Base-by-base conservation (phyloP, 1,140 invertebrate genomes). In the Caenorhabditis inopinata region DNA sequence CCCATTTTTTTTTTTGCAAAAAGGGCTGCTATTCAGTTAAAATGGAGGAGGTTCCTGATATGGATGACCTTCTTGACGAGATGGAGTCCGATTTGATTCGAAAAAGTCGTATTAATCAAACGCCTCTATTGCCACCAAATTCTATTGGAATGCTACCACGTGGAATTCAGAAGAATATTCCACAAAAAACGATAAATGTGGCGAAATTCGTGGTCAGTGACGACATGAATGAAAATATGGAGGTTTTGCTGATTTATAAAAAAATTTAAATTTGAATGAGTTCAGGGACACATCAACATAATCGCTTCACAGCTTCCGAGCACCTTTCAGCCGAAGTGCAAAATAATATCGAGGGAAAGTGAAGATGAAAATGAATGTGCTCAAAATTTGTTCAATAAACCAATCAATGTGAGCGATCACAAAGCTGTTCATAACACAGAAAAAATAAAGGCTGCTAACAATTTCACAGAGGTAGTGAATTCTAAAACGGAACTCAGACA, bases 61-160 rank as follows among this genome's bases (percentile, higher is more conserved):
- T 78, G 76, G 76, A 78, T 29, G 42, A 51, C 32, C 51, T 78
- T 16, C 29, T 78, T 1, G 53, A 78, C 21, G 48, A 78, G 35
- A 49, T 78, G 45, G 76, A 78, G 32, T 68, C 58, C 16, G 58
- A 68, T 38, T 38, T 68, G 32, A 42, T 68, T 2, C n/a, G n/a
- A 21, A 68, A 45, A 47, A 35, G 27, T 45, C 35, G 25, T 12
- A 25, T 1, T 11, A 68, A 3, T 32, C 49, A 45, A n/a, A 14
- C 35, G 21, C 16, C 21, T 45, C 74, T 58, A 2, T 12, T 78
- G 1, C 49, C 29, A 5, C 45, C 38, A 25, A 58, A 38, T 23
- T 58, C 29, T 4, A 49, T 38, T 46, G 76, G 16, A 5, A 62
- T 62, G 27, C 49, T 25, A 42, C 49, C 32, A 25, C 49, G 58